Conservation (phyloP, 2,888 invertebrate genomes). For the Caradrina kadenii region DNA sequence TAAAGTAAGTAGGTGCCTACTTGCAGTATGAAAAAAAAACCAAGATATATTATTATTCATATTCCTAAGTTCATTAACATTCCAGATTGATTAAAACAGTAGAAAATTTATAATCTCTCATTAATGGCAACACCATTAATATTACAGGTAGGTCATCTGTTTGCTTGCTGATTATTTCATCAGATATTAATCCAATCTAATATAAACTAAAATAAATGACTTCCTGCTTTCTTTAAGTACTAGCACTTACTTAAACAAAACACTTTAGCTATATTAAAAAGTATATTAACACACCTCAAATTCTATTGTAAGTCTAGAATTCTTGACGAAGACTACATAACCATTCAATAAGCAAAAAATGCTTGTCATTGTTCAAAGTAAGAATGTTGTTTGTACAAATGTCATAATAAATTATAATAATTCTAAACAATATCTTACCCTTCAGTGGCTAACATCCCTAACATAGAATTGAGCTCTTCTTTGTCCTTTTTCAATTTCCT, state of each 20-base stretch:
- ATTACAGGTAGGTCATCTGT: not conserved
- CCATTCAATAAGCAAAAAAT: constrained; percentile 13
- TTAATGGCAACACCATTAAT: not conserved
- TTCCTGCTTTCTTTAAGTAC: not conserved
- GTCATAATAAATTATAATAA: constrained; percentile 5
- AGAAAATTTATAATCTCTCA: not conserved
- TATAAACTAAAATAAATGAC: not conserved
- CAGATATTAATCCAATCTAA: not conserved
- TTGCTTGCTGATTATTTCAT: not conserved
- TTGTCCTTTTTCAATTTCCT: constrained; percentile 93
- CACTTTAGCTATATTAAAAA: not conserved
- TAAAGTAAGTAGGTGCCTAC: too few relatives aligned
- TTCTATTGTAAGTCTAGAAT: constrained; percentile 2
- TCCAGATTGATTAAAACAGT: not conserved
- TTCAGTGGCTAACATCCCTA: constrained; percentile 92
- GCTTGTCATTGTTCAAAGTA: constrained; percentile 29
- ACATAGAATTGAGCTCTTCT: constrained; percentile 90
- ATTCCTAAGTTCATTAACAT: not conserved
- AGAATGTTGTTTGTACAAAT: not conserved
- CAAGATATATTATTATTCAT: not conserved
- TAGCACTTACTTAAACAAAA: not conserved
- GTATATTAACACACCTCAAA: not conserved
- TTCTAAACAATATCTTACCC: constrained; percentile 84
- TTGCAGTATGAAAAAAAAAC: too few relatives aligned
- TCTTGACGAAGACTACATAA: not conserved